phyloP scores from a whole-genome alignment of 53 echinoderm and acorn worm species.

The Holothuria leucospilota region DNA sequence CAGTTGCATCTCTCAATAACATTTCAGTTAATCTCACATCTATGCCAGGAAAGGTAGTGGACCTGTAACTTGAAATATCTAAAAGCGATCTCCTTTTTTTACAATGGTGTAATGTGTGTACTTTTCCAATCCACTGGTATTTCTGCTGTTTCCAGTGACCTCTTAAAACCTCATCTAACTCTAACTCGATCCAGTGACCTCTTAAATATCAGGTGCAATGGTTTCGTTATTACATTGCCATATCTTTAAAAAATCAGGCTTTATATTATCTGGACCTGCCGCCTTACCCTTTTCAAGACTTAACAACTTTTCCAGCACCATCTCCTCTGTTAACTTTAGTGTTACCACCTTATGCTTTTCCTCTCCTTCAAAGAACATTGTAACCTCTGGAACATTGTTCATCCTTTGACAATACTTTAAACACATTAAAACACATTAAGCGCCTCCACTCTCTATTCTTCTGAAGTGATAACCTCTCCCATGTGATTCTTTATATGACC shows the following conservation, averaged over 20 bases:
- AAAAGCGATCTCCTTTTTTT: neutral
- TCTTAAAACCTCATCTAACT: too few species aligned
- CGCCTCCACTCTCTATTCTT: too few species aligned
- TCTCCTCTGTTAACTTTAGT: conserved; percentile 23
- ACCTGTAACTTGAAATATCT: too few species aligned
- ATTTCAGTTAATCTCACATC: conserved; percentile 14
- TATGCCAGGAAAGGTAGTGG: too few species aligned
- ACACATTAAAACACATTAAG: neutral
- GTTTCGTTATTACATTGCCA: conserved; percentile 17
- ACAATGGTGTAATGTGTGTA: conserved; percentile 26
- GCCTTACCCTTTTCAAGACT: conserved; percentile 2
- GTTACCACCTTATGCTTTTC: neutral
- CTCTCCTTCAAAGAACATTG: neutral
- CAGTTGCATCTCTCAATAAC: neutral
- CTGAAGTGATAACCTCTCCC: too few species aligned
- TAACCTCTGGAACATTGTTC: neutral
- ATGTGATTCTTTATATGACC: too few species aligned
- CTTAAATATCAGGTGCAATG: neutral
- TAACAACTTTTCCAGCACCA: neutral
- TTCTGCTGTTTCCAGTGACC: neutral
- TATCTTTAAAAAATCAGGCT: conserved; percentile 7
- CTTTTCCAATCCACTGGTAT: conserved; percentile 16
- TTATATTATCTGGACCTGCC: conserved; percentile 1
- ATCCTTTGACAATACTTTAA: neutral
- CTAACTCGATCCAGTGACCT: conserved; percentile 28